Evolutionary conservation across 2,113 vertebrate genomes (phyloP).

Genomic region (Corynorhinus townsendii): DNA sequence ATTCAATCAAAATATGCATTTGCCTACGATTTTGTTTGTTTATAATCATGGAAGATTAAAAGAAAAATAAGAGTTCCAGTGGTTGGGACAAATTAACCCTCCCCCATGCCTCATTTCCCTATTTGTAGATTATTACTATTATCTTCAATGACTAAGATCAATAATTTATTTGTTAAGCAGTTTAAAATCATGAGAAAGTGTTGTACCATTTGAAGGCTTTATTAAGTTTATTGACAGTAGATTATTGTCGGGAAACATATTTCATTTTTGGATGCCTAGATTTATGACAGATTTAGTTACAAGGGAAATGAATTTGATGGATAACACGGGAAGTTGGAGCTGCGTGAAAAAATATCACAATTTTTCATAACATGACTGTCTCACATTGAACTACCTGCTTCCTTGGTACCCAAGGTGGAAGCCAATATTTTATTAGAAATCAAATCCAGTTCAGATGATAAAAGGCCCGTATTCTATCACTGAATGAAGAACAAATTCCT

Average conservation of each 20-base stretch:
- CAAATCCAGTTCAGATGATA: slow-evolving; percentile 61
- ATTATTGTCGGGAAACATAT: slow-evolving; percentile 55
- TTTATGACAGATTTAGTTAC: slow-evolving; percentile 61
- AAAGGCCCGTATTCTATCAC: slow-evolving; percentile 26
- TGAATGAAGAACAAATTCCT: slow-evolving; percentile 50
- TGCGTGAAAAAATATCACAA: slow-evolving; percentile 23
- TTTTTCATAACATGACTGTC: slow-evolving; percentile 35
- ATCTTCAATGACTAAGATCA: not conserved
- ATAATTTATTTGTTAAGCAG: not conserved
- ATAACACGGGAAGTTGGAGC: slow-evolving; percentile 24
- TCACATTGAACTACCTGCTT: slow-evolving; percentile 34
- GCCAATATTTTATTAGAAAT: slow-evolving; percentile 65
- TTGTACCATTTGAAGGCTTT: slow-evolving; percentile 36
- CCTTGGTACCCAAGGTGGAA: not conserved
- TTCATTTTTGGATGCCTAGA: slow-evolving; percentile 56
- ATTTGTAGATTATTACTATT: not conserved
- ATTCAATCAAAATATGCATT: not conserved
- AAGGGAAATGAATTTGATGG: slow-evolving; percentile 61
- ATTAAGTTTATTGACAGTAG: slow-evolving; percentile 60
- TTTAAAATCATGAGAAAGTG: not conserved
- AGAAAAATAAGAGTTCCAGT: not conserved
- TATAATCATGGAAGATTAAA: not conserved
- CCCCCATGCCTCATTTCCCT: not conserved
- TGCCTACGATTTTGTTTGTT: not conserved
- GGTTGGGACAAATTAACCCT: not conserved